These are phyloP conservation scores for Agelaius tricolor DNA, from an alignment of 2,113 vertebrate genomes.

Conservation along the genomic window DNA sequence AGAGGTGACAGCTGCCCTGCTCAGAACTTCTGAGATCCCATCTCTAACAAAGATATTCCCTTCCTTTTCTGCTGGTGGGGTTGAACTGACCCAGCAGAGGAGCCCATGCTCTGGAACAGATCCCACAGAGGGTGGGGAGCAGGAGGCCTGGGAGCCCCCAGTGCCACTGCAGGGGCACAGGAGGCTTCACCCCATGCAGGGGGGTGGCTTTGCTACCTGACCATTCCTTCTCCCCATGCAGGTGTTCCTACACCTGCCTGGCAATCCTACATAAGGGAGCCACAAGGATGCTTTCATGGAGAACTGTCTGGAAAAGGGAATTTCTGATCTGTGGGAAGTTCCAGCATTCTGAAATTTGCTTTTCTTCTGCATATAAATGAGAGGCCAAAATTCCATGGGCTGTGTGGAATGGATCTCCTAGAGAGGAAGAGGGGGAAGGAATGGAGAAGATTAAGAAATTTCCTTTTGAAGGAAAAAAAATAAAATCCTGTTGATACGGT, in stretches of 20 bases:
- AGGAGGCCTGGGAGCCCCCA: neutral
- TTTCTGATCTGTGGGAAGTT: slow-evolving; percentile 31
- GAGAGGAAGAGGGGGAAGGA: neutral
- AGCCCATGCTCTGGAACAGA: neutral
- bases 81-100: neutral
- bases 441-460: neutral
- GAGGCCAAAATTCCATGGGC: slow-evolving; percentile 48
- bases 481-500: neutral
- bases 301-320: neutral
- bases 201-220: neutral
- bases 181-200: neutral
- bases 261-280: neutral
- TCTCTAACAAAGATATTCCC: neutral
- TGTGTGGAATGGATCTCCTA: neutral
- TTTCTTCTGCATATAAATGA: neutral
- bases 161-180: neutral
- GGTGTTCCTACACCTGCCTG: neutral
- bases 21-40: neutral
- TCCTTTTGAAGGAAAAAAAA: neutral
- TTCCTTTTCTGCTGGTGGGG: neutral
- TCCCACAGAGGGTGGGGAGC: neutral
- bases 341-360: neutral
- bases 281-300: neutral
- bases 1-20: neutral
- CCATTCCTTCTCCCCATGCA: neutral